Percentiles rank a stretch among this genome's conserved stretches.
These are phyloP conservation scores for Brachyhypopomus gauderio DNA, from an alignment of 2,113 vertebrate species.

Conservation along the genomic window DNA sequence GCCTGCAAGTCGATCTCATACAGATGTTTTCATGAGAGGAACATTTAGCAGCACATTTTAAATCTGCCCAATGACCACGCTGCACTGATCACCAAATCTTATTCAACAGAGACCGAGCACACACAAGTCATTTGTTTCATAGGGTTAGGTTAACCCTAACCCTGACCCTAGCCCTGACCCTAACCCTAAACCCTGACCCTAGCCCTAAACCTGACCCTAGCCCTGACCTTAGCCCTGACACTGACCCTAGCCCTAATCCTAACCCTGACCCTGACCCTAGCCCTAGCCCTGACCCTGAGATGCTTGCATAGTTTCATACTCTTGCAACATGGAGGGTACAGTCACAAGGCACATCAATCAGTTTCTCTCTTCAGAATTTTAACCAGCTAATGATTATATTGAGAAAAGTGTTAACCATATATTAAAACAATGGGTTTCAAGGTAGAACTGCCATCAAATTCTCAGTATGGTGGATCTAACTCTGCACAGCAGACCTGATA, in stretches of 20 bases:
- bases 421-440: neutral
- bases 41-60: conserved; percentile 26
- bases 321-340: neutral
- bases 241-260: too few species aligned
- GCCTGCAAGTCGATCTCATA: neutral
- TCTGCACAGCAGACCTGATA: too few species aligned
- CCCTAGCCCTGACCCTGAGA: neutral
- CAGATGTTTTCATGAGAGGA: conserved; percentile 8
- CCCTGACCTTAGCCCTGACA: too few species aligned
- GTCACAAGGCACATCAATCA: conserved; percentile 14
- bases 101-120: neutral
- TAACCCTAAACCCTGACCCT: too few species aligned
- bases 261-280: too few species aligned
- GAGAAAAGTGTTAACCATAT: neutral
- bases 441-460: neutral
- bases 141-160: too few species aligned
- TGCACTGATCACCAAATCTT: conserved; percentile 20
- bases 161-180: too few species aligned
- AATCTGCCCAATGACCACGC: neutral
- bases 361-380: neutral
- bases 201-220: too few species aligned
- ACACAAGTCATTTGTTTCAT: too few species aligned
- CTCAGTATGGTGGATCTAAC: neutral
- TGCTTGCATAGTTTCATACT: neutral
- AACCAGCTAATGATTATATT: neutral